phyloP scores from a whole-genome alignment of 2,888 invertebrate genomes.

The Mimachlamys varia region DNA sequence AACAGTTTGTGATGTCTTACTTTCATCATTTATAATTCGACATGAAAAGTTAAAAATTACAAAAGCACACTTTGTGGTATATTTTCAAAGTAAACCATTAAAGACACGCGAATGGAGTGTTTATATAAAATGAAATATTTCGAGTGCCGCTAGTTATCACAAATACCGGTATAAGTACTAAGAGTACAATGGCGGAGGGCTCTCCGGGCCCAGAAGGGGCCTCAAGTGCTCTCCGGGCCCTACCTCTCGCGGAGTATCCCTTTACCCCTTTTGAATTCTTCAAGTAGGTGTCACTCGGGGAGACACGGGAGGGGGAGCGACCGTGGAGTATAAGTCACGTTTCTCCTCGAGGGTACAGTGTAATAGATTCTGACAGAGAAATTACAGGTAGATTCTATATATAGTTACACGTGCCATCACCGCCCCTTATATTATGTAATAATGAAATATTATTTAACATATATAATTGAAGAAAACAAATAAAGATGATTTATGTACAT shows the following conservation, averaged over 20 bases:
- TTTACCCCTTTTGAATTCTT: constrained; percentile 23
- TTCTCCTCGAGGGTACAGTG: not conserved
- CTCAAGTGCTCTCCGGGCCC: not conserved
- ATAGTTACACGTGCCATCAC: not conserved
- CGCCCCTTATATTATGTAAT: not conserved
- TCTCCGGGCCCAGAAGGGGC: not conserved
- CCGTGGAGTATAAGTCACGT: not conserved
- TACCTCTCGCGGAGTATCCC: constrained; percentile 23
- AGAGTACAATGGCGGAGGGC: not conserved
- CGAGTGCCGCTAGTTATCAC: not conserved
- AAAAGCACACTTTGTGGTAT: constrained; percentile 23
- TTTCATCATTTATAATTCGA: constrained; percentile 34
- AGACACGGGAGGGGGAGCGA: constrained; percentile 20
- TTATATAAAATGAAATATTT: constrained; percentile 23
- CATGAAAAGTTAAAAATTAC: constrained; percentile 29
- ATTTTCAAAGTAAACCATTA: not conserved
- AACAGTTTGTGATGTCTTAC: constrained; percentile 24
- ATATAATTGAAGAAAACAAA: too few relatives aligned
- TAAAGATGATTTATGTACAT: too few relatives aligned
- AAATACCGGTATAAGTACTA: not conserved
- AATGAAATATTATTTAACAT: not conserved
- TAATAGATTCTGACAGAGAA: not conserved
- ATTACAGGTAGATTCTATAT: not conserved
- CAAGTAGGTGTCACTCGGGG: not conserved
- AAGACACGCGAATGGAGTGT: constrained; percentile 26